Conservation (phyloP, 2,888 invertebrate genomes). For the Lapara coniferarum region DNA sequence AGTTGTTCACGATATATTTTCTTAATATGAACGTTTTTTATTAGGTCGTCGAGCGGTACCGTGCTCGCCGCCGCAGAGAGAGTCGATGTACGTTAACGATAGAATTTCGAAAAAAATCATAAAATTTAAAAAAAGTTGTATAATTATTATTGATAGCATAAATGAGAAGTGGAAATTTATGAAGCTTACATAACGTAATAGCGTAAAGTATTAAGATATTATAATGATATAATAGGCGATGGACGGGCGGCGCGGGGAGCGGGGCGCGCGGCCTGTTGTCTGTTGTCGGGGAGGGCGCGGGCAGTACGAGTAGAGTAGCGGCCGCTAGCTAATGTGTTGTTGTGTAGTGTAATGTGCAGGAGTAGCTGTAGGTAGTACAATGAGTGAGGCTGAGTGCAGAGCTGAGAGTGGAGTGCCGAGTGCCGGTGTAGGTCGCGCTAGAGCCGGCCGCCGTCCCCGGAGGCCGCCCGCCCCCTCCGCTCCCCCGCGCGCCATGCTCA, state of each 20-base stretch:
- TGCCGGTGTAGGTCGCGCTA: background rate
- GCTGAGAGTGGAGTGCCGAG: conserved; percentile 31
- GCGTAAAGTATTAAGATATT: conserved; percentile 83
- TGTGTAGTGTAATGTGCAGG: conserved; percentile 41
- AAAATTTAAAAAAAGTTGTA: conserved; percentile 84
- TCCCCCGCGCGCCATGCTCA: conserved; percentile 77
- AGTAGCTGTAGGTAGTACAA: conserved; percentile 42
- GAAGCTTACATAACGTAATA: conserved; percentile 84
- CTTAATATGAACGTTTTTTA: conserved; percentile 86
- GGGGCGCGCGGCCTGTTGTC: conserved; percentile 57
- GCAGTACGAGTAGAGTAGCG: conserved; percentile 36
- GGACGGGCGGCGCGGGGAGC: conserved; percentile 73
- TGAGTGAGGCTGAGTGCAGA: conserved; percentile 26
- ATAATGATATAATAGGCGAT: conserved; percentile 76
- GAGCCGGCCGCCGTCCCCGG: conserved; percentile 26
- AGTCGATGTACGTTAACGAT: conserved; percentile 81
- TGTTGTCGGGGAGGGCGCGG: conserved; percentile 51
- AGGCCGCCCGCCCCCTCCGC: conserved; percentile 47
- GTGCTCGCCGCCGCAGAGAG: conserved; percentile 78
- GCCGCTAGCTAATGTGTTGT: conserved; percentile 60
- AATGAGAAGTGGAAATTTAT: conserved; percentile 82
- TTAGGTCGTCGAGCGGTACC: conserved; percentile 82
- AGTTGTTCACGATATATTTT: conserved; percentile 86
- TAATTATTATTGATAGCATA: conserved; percentile 83
- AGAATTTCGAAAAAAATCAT: conserved; percentile 82